Evolutionary conservation across 2,888 invertebrate genomes (phyloP), one percentile per base, ranked within the genome.

Genomic region (Lithophane socia): DNA sequence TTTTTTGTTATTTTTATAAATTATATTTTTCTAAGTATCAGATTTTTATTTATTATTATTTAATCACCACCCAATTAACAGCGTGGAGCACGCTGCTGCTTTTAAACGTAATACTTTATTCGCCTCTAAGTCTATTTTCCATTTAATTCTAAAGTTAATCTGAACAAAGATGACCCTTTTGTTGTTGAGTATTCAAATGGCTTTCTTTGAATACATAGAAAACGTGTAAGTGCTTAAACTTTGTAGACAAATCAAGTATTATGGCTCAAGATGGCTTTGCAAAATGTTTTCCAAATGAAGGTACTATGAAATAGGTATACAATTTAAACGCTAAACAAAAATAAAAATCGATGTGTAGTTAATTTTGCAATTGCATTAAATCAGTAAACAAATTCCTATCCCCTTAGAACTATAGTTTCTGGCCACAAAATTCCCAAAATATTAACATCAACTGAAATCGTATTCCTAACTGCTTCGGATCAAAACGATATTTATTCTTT

Each of bases 151-250:
- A 10, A 58, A 75, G 24, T 24, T 81, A 13, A 24, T 47, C 24
- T 12, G 3, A 75, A 79, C 76, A 75, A 75, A 64, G 37, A 76
- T 60, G 13, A 13, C 8, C 37, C 49, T 54, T 60, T 69, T 76
- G 56, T 77, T 65, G 18, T 47, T 54, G 8, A 29, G 52, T 47
- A 69, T 42, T 60, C 37, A 82, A 69, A 82, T 9, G 16, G 42
- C 16, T 80, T 80, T 80, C 77, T 82, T 65, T 69, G 79, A 65
- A 29, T 65, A 69, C 49, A 61, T 69, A 65, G 58, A 80, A 82
- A 82, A 60, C 64, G 9, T 69, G 65, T 29, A 76, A 69, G 56
- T 58, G 8, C 37, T 47, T 3, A 13, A 76, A 80, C 52, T 80
- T 82, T 47, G 77, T 54, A 80, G 82, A 76, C 79, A 52, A 76